Percentiles rank a stretch among this genome's conserved stretches.
phyloP scores from a whole-genome alignment of 37 sponge, comb jelly and placozoan species.

The Halichondria panicea region DNA sequence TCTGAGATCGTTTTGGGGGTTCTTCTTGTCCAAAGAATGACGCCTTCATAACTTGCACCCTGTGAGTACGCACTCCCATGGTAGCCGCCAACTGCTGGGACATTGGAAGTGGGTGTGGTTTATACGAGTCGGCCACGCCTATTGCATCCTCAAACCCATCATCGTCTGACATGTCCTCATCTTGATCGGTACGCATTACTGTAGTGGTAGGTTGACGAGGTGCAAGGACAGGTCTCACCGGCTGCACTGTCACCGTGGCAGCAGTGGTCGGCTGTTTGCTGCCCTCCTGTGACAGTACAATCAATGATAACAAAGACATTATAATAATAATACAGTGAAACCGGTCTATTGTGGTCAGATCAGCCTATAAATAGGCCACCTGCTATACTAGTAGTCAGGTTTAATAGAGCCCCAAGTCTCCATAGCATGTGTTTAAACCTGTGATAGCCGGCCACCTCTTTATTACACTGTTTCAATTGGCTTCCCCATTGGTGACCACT shows the following conservation, averaged over 20 bases:
- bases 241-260: background rate
- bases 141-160: conserved; percentile 18
- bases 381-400: too few species aligned
- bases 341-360: too few species aligned
- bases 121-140: background rate
- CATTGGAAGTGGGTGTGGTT: conserved; percentile 13
- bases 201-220: too few species aligned
- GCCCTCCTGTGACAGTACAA: background rate
- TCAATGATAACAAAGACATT: background rate
- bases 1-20: background rate
- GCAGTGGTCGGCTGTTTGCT: background rate
- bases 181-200: conserved; percentile 33
- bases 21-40: conserved; percentile 70
- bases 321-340: too few species aligned
- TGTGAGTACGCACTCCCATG: conserved; percentile 58
- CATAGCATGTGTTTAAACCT: too few species aligned
- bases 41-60: conserved; percentile 90
- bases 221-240: too few species aligned
- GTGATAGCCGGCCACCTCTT: too few species aligned
- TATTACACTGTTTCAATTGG: too few species aligned
- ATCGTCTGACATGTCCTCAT: conserved; percentile 54
- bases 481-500: too few species aligned
- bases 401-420: too few species aligned
- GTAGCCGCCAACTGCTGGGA: conserved; percentile 48
- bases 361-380: too few species aligned